Percentiles rank a stretch among this genome's conserved stretches.
Evolutionary conservation across 2,888 invertebrate species (phyloP).

Genomic region (Megalurothrips usitatus): DNA sequence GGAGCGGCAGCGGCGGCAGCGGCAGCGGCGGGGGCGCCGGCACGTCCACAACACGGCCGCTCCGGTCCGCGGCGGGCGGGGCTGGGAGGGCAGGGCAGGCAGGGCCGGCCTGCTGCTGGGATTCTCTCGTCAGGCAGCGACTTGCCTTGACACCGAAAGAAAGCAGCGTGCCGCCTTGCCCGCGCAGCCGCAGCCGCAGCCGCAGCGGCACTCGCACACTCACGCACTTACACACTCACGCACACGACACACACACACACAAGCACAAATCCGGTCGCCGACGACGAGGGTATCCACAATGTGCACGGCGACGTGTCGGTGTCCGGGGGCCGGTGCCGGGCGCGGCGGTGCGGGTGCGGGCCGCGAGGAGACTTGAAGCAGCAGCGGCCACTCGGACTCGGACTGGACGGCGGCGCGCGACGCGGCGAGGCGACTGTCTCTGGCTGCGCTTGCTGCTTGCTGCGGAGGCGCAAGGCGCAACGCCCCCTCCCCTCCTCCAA

Average conservation of each 20-base stretch:
- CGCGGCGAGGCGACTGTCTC: not conserved
- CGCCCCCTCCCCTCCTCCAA: not conserved
- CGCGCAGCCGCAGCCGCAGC: too few species aligned
- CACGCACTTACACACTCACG: not conserved
- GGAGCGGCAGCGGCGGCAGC: not conserved
- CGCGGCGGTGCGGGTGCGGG: not conserved
- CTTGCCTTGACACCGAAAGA: constrained; percentile 19
- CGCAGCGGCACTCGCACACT: not conserved
- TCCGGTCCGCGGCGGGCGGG: not conserved
- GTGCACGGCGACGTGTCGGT: too few species aligned
- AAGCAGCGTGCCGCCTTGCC: not conserved
- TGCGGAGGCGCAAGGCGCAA: not conserved
- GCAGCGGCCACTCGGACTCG: not conserved
- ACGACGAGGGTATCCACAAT: not conserved
- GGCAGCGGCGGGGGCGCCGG: too few species aligned
- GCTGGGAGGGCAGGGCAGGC: not conserved
- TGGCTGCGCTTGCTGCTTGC: not conserved
- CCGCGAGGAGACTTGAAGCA: not conserved
- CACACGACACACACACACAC: not conserved
- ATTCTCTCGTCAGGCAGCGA: not conserved
- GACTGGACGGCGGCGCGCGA: not conserved
- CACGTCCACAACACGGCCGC: not conserved
- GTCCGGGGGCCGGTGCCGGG: not conserved
- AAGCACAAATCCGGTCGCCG: not conserved
- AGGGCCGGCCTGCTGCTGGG: not conserved